Evolutionary conservation across 2,888 invertebrate genomes (phyloP), one percentile per base, ranked within the genome.

Genomic region (Lasioglossum lativentre): DNA sequence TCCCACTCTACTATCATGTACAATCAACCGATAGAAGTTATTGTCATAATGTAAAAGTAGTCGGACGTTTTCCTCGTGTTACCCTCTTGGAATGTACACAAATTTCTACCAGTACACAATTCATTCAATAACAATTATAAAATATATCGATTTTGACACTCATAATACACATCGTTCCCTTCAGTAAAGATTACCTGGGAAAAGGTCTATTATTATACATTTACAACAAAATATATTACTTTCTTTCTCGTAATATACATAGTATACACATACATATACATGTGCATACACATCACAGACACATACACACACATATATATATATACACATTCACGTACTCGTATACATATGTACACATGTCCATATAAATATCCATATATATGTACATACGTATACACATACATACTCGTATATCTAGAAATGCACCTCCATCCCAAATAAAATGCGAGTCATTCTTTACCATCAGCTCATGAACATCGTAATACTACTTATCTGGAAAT

Each of bases 221-320:
- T 83, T 86, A 88, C 83, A 86, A 91, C 86, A 91, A 90, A 91
- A 91, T 91, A 90, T 91, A 91, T 91, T 90, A 91, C 75, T 86
- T 86, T 85, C 45, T 75, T 75, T 70, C 52, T 74, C 52, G 47
- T 63, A 40, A 75, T 79, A 78, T 84, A 82, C 79, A 86, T 80
- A 63, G 63, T 63, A 86, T 66, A 78, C 78, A 47, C n/a, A 78
- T 66, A 77, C 80, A 82, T 52, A 78, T 80, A 71, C 75, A 63
- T 82, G 45, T 83, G 34, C 66, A 66, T 34, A 66, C 19, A 66
- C 66, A 66, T 66, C 30, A 34, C 34, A 66, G 66, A 66, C 19
- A 34, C 63, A 63, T 30, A 59, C 34, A 66, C 63, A 63, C 2
- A 27, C 19, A n/a, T n/a, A 19, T 34, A 63, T 27, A 30, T 16